phyloP scores from a whole-genome alignment of 2,113 vertebrate species.

The Ellobius talpinus region DNA sequence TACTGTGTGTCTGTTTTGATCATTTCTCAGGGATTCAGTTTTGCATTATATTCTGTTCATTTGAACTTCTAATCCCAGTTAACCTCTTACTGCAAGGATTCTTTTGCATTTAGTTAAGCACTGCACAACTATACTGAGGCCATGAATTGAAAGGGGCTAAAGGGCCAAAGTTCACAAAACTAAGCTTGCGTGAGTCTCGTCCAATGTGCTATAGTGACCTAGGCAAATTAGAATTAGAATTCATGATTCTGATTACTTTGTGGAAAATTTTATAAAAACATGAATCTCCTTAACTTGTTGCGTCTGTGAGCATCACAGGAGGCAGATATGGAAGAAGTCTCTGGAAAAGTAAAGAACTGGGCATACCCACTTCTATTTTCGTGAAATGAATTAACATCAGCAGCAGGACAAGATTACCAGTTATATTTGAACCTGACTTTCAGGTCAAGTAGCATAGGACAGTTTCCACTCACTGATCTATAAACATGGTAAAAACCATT shows the following conservation, averaged over 20 bases:
- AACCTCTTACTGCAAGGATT: background rate
- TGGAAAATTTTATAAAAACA: constrained; percentile 24
- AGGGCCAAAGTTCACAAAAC: background rate
- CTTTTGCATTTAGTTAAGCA: background rate
- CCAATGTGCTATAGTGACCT: background rate
- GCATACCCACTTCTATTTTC: background rate
- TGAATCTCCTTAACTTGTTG: background rate
- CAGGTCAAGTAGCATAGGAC: background rate
- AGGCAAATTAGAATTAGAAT: background rate
- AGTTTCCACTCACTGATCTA: background rate
- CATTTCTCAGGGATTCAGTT: constrained; percentile 21
- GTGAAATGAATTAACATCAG: background rate
- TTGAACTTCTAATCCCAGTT: background rate
- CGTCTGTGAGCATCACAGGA: background rate
- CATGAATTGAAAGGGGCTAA: background rate
- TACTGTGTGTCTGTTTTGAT: background rate
- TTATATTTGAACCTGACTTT: background rate
- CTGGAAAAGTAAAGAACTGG: background rate
- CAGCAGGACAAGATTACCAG: background rate
- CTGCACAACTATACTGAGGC: rapidly evolving
- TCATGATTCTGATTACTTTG: background rate
- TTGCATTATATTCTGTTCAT: constrained; percentile 8
- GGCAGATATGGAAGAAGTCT: background rate
- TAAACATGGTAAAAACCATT: background rate
- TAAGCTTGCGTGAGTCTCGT: background rate